Base-by-base conservation (phyloP, 92 coral and sea anemone species). In the Anthopleura xanthogrammica region DNA sequence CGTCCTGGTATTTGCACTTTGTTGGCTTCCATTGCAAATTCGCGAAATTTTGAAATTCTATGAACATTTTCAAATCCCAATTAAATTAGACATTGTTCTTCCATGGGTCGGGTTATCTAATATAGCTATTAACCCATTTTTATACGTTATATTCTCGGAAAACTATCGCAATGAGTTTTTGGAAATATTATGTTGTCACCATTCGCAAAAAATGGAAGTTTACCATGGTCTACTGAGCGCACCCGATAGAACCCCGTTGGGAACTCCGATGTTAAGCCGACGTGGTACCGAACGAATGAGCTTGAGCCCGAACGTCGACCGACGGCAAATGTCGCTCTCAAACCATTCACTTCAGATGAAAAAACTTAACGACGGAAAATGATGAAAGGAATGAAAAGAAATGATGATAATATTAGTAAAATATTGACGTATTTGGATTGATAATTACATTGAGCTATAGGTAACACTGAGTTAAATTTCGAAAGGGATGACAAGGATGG, bases 11-110 rank as follows among this genome's bases (percentile, higher is more conserved):
- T 93, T 93, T 89, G 97, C 93, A 66, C 72, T 91, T 41, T 93
- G 94, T 57, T 93, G 97, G 97, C 85, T 92, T 40, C 97, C 97
- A 1, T 71, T 88, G 2, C 97, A 93, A 76, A 90, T 87, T 55
- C 93, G 88, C 41, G 94, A 93, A 78, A 19, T 93, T n/a, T 81
- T 91, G 80, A 41, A 74, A 17, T 60, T 81, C 52, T 86, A 13
- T 43, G 80, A 89, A 3, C 41, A 84, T 39, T 11, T 81, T 1
- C 22, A 55, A 41, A 75, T 87, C 76, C 92, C 98, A 5, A 0
- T 48, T 4, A 88, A 89, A 40, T 41, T 91, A 1, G 77, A 64
- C 29, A 64, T 89, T n/a, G 87, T 83, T 76, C 83, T 93, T n/a
- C 92, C 93, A 0, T 91, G 89, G 88, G 83, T 93, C 43, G 98